Evolutionary conservation across 2,113 vertebrate genomes (phyloP), one percentile per base, ranked within the genome.

Genomic region (Eidolon helvum): DNA sequence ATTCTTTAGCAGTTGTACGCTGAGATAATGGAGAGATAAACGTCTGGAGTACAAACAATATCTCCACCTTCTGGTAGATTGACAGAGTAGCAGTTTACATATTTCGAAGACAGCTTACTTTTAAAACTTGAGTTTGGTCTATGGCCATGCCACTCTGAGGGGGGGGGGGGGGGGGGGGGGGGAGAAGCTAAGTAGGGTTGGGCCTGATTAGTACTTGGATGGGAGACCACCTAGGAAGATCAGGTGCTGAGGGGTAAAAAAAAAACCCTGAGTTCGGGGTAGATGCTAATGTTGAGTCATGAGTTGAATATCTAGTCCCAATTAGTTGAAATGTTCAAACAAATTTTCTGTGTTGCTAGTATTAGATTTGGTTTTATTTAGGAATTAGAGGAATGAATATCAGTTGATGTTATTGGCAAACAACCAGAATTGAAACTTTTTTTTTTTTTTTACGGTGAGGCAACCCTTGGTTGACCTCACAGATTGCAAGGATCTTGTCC

Each of bases 61-160:
- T 38, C 45, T 38, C 96, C 96, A 86, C 50, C 90, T 97, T 95
- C 86, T 97, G 96, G 89, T 74, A 43, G 57, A 33, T 8, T 9
- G 66, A 45, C 79, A 22, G 50, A 57, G 33, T 38, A 35, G 22
- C 59, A 22, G 5, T 80, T 92, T 55, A 43, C 33, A 22, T 30
- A 7, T 9, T 45, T 88, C 4, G 11, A 38, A n/a, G 82, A 68
- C n/a, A 14, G 28, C 38, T 38, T 45, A 33, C 12, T 50, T 50
- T 50, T 50, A 50, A 16, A 50, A 50, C 50, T 15, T 50, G 50
- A 50, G 50, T 50, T 50, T 50, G 15, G 50, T 50, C 50, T 16
- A 50, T 50, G 50, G 50, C 50, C 50, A 50, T 50, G 50, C 50
- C 50, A 50, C 50, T 15, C 50, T 50, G 15, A n/a, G n/a, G n/a